Evolutionary conservation across 2,888 invertebrate genomes (phyloP).

Genomic region (Thecocarcelia acutangulata): DNA sequence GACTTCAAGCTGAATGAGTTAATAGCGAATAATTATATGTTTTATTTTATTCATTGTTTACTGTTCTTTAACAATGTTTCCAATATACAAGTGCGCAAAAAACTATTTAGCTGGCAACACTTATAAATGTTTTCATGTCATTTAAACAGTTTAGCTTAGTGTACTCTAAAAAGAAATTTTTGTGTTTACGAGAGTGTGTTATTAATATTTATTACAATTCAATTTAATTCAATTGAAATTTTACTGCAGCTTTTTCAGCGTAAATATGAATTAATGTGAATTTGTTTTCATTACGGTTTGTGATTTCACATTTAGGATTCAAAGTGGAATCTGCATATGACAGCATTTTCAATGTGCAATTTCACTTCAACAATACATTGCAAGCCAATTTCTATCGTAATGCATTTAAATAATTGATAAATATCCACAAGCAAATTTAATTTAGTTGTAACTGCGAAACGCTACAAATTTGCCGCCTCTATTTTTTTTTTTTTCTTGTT

Average conservation of each 20-base stretch:
- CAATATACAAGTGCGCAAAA: no score
- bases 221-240: slow-evolving; percentile 37
- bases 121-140: neutral
- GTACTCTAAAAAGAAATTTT: neutral
- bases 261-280: slow-evolving; percentile 1
- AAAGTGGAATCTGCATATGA: slow-evolving; percentile 35
- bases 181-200: neutral
- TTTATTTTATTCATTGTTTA: no score
- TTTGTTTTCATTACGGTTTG: slow-evolving; percentile 34
- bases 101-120: no score
- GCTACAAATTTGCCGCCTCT: neutral
- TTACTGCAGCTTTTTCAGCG: neutral
- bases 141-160: slow-evolving; percentile 7
- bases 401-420: no score
- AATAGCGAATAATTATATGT: no score
- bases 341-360: no score
- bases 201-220: slow-evolving; percentile 32
- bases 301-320: slow-evolving; percentile 32
- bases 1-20: no score
- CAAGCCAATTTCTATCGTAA: slow-evolving; percentile 29
- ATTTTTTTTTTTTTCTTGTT: neutral
- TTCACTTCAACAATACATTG: no score
- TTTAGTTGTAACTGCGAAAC: slow-evolving; percentile 3
- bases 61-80: no score
- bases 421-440: no score